Evolutionary conservation across 2,888 invertebrate genomes (phyloP).

Genomic region (Acanthacorydalis orientalis): DNA sequence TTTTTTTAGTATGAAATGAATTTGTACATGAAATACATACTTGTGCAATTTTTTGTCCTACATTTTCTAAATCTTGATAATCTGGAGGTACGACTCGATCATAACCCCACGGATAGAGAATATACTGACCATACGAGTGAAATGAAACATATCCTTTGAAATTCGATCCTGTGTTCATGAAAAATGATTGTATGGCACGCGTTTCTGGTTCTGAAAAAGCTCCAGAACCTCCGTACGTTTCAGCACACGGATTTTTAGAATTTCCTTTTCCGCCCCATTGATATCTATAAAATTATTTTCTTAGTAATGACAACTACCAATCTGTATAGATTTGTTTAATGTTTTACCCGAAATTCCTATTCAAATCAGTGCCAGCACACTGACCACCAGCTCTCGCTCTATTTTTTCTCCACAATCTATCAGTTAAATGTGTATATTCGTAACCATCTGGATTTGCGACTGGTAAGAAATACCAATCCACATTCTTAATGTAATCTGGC

Average conservation of each 20-base stretch:
- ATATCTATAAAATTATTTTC: conserved; percentile 29
- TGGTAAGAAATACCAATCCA: conserved; percentile 68
- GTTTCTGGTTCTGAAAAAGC: conserved; percentile 84
- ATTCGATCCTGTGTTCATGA: conserved; percentile 27
- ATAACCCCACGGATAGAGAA: conserved; percentile 78
- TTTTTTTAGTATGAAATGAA: too few relatives aligned
- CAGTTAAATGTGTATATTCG: conserved; percentile 63
- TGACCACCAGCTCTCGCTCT: conserved; percentile 38
- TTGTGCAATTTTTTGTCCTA: conserved; percentile 52
- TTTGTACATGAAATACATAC: conserved; percentile 21
- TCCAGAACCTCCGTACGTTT: conserved; percentile 60
- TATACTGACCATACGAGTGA: conserved; percentile 75
- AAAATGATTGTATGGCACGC: conserved; percentile 39
- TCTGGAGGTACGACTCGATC: conserved; percentile 53
- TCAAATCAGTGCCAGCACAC: conserved; percentile 65
- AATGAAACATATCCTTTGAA: conserved; percentile 61
- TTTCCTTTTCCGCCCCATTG: conserved; percentile 78
- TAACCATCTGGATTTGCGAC: conserved; percentile 77
- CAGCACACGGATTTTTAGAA: conserved; percentile 65
- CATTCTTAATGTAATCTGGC: conserved; percentile 50
- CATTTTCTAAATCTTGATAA: conserved; percentile 45
- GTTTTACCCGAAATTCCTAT: conserved; percentile 60
- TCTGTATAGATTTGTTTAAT: too few relatives aligned
- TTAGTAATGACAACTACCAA: neutral
- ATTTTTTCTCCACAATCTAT: conserved; percentile 74